Base-by-base conservation (phyloP, 2,888 invertebrate species). In the Heliconius aoede region DNA sequence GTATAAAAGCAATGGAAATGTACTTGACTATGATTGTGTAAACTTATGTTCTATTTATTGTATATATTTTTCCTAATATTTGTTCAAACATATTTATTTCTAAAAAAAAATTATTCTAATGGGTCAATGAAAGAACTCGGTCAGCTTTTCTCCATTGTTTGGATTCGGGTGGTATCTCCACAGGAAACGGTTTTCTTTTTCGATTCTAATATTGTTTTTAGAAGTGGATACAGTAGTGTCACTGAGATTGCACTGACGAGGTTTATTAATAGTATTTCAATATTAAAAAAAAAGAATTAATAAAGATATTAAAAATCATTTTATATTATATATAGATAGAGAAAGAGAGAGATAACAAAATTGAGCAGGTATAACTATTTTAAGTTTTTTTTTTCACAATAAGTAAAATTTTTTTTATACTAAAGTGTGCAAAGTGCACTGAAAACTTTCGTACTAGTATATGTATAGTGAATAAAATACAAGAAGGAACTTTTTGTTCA, bases 401-500 rank as follows among this genome's bases (percentile, higher is more conserved):
- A 46, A 46, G 7, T 46, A 0, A n/a, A 46, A 15, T 46, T 46
- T 46, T 46, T 46, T 46, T 18, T 62, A 62, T 55, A 30, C 26
- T 51, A 71, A 55, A 74, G 28, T 58, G 71, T 67, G 67, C 69
- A 71, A 36, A 78, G 67, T 74, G 73, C 76, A 78, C 76, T 68
- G 78, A 64, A 72, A 78, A 78, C 62, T 78, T 74, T 28, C 46
- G 32, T 60, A 62, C 32, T 69, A 13, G 24, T 36, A 64, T 64
- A 36, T 36, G 64, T 64, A 64, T 64, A 64, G 13, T 65, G 24
- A 65, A 65, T 65, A 76, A 75, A 61, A 64, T 72, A 46, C 65
- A 46, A 64, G 51, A 72, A 74, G 65, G 76, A 79, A 75, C 68
- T 76, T 46, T 76, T 79, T 76, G 68, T 67, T 73, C 76, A 76